Percentiles rank a stretch among this genome's conserved stretches.
Conservation (phyloP, 2,113 vertebrate species). For the Chinchilla lanigera region DNA sequence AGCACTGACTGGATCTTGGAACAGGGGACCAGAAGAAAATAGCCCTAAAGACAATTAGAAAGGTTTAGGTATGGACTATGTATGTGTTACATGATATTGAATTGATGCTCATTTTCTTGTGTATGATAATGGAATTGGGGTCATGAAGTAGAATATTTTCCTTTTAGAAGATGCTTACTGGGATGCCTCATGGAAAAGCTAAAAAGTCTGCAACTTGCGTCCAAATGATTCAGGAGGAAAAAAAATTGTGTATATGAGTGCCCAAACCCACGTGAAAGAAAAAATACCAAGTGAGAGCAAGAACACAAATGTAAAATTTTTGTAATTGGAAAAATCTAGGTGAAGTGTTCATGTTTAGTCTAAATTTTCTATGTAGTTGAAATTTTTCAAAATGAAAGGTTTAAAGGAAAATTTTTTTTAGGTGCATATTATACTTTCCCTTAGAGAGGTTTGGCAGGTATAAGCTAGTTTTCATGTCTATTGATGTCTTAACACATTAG, state of each 20-base stretch:
- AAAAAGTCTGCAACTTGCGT: not conserved
- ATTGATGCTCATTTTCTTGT: constrained; percentile 38
- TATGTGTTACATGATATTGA: not conserved
- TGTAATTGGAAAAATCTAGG: not conserved
- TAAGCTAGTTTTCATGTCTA: not conserved
- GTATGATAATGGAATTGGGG: not conserved
- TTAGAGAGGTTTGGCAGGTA: constrained; percentile 20
- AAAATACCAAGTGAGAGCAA: not conserved
- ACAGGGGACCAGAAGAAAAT: constrained; percentile 40
- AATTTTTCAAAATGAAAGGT: not conserved
- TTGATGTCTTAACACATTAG: not conserved
- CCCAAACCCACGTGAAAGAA: not conserved
- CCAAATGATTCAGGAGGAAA: not conserved
- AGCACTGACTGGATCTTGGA: not conserved
- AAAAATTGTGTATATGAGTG: not conserved
- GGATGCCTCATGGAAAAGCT: not conserved
- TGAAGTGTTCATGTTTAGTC: not conserved
- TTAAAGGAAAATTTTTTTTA: constrained; percentile 21
- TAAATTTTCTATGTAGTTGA: not conserved
- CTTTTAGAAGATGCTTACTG: not conserved
- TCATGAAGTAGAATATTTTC: constrained; percentile 9
- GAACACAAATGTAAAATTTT: not conserved
- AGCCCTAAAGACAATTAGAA: not conserved
- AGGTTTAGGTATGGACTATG: not conserved
- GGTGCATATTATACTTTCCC: not conserved